phyloP scores from a whole-genome alignment of 2,888 invertebrate genomes.

The Toxonevra muliebris region DNA sequence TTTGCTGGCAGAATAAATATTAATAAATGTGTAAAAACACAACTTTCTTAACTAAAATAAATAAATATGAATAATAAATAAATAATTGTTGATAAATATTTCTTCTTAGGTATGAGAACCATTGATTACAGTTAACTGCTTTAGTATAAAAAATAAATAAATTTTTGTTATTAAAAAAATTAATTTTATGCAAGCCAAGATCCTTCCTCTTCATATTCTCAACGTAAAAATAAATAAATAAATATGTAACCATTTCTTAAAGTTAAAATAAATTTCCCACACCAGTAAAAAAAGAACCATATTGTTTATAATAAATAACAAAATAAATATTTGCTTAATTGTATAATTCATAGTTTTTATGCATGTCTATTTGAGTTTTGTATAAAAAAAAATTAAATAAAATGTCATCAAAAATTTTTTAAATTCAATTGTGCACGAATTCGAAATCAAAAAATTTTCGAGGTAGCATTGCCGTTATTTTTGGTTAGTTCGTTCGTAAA shows the following conservation, averaged over 20 bases:
- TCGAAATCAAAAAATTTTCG: slow-evolving; percentile 54
- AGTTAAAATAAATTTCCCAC: slow-evolving; percentile 26
- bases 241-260: slow-evolving; percentile 30
- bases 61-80: slow-evolving; percentile 33
- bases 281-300: slow-evolving; percentile 15
- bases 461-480: slow-evolving; percentile 34
- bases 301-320: not conserved
- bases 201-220: not conserved
- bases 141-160: slow-evolving; percentile 24
- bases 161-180: slow-evolving; percentile 16
- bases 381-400: not conserved
- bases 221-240: slow-evolving; percentile 15
- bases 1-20: slow-evolving; percentile 33
- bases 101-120: slow-evolving; percentile 10
- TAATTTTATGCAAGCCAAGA: slow-evolving; percentile 30
- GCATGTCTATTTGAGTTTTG: not conserved
- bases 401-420: slow-evolving; percentile 52
- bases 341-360: not conserved
- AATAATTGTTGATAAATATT: slow-evolving; percentile 34
- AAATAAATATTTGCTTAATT: not conserved
- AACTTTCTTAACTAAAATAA: slow-evolving; percentile 27
- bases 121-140: not conserved
- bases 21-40: slow-evolving; percentile 12
- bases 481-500: not conserved
- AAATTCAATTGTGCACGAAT: slow-evolving; percentile 32